phyloP scores from a whole-genome alignment of 2,888 invertebrate species.

The Ptychoptera contaminata region DNA sequence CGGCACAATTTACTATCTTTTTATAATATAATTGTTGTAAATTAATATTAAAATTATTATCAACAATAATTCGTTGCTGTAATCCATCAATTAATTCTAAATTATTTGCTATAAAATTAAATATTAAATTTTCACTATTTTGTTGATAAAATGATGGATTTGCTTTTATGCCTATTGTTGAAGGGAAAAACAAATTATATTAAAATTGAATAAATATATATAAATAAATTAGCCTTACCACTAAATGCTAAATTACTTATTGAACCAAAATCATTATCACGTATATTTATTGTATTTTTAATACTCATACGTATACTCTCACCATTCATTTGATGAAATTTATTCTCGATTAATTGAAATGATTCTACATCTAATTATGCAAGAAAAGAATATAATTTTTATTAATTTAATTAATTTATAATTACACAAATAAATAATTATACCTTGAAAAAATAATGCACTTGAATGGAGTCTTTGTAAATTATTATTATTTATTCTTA shows the following conservation, averaged over 20 bases:
- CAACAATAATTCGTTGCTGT: conserved; percentile 20
- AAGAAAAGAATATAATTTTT: conserved; percentile 7
- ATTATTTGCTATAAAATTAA: conserved; percentile 25
- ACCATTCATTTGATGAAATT: conserved; percentile 22
- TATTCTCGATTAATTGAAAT: conserved; percentile 22
- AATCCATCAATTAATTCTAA: conserved; percentile 14
- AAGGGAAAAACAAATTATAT: not conserved
- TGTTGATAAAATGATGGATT: conserved; percentile 1
- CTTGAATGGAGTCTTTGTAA: conserved; percentile 48
- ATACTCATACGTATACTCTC: conserved; percentile 25
- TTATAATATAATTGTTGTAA: conserved; percentile 12
- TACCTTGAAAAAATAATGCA: conserved; percentile 42
- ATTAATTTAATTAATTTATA: too few relatives aligned
- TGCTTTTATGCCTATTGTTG: conserved; percentile 1
- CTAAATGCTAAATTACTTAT: conserved; percentile 25
- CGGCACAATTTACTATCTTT: conserved; percentile 18
- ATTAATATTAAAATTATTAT: conserved; percentile 21
- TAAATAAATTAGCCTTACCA: conserved; percentile 6
- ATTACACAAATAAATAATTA: conserved; percentile 2
- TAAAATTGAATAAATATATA: not conserved
- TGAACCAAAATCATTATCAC: conserved; percentile 23
- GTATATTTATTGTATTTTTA: conserved; percentile 20
- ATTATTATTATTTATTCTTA: conserved; percentile 47
- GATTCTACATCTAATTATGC: conserved; percentile 19
- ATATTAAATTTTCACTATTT: conserved; percentile 15